A percentile compares a stretch with the other conserved stretches of the same genome.
phyloP scores from a whole-genome alignment of 2,113 vertebrate species.

The Plestiodon gilberti region DNA sequence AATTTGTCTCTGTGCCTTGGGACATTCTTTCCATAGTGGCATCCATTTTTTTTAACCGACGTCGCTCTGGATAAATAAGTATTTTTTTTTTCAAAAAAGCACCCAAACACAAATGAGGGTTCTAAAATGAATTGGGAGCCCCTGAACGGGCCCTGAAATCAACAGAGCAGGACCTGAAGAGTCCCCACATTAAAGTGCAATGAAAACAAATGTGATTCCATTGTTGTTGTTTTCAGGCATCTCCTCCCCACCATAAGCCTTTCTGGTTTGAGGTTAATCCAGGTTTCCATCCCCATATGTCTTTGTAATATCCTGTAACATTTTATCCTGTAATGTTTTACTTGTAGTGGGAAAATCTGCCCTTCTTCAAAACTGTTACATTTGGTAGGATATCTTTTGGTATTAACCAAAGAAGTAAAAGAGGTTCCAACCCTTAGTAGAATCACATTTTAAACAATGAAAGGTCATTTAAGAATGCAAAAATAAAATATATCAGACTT shows the following conservation, averaged over 20 bases:
- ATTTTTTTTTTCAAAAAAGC: no score
- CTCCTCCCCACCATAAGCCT: no score
- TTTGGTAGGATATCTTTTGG: neutral
- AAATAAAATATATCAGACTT: neutral
- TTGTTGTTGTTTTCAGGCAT: neutral
- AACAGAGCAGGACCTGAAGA: neutral
- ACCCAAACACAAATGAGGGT: no score
- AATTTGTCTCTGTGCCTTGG: neutral
- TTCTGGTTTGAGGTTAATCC: neutral
- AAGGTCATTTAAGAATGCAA: neutral
- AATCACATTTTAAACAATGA: neutral
- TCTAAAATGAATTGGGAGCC: no score
- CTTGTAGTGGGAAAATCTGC: neutral
- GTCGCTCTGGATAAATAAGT: no score
- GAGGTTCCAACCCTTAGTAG: neutral
- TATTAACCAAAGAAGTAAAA: neutral
- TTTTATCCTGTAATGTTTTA: neutral
- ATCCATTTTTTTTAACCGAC: no score
- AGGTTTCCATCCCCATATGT: neutral
- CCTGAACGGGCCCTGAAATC: no score
- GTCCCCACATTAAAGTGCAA: neutral
- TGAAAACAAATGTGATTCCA: neutral
- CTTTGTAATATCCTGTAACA: neutral
- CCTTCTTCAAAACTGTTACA: neutral
- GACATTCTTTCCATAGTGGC: no score